These are phyloP conservation scores for Pedetes capensis DNA, from an alignment of 2,113 vertebrate genomes.

Conservation along the genomic window DNA sequence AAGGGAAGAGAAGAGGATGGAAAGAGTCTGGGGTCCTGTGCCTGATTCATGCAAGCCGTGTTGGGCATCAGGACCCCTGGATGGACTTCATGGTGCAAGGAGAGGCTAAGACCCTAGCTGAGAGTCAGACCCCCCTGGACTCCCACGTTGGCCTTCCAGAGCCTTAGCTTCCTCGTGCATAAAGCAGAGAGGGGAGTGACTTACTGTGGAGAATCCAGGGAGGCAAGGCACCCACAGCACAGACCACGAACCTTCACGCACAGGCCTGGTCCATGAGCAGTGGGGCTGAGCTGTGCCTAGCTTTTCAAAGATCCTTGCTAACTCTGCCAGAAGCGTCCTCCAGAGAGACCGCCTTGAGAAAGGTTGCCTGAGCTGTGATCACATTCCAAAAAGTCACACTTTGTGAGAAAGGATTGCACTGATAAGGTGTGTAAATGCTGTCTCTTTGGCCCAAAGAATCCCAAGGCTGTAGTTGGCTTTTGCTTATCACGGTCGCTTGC, in stretches of 20 bases:
- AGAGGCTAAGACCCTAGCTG: neutral
- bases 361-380: neutral
- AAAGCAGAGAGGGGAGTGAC: neutral
- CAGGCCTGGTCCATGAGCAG: rapidly evolving
- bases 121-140: neutral
- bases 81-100: neutral
- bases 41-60: neutral
- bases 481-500: neutral
- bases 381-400: neutral
- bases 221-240: rapidly evolving
- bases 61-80: neutral
- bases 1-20: no score
- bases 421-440: neutral
- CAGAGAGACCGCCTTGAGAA: neutral
- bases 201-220: neutral
- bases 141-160: neutral
- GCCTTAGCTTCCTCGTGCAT: neutral
- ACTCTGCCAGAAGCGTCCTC: neutral
- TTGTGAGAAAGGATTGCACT: neutral
- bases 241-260: neutral
- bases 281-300: neutral
- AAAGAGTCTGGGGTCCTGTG: neutral
- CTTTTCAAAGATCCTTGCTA: neutral
- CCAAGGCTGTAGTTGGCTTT: neutral
- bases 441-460: neutral